phyloP scores from a whole-genome alignment of 2,888 invertebrate species.

The Syrphus vitripennis region DNA sequence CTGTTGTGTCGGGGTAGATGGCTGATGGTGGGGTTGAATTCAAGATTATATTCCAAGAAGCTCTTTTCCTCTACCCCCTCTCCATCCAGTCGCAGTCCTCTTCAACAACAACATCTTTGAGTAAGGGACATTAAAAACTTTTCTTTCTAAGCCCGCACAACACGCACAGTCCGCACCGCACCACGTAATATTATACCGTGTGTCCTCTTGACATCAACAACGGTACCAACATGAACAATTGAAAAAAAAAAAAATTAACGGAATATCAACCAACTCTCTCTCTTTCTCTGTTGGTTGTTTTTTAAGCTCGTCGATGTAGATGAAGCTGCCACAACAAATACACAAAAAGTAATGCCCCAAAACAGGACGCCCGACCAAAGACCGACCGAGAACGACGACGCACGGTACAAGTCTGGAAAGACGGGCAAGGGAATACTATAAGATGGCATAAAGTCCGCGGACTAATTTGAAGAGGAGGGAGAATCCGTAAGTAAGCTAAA shows the following conservation, averaged over 20 bases:
- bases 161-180: slow-evolving; percentile 42
- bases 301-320: slow-evolving; percentile 50
- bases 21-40: slow-evolving; percentile 13
- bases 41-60: slow-evolving; percentile 52
- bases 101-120: slow-evolving; percentile 20
- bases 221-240: slow-evolving; percentile 37
- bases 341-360: slow-evolving; percentile 42
- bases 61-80: not conserved
- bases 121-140: slow-evolving; percentile 62
- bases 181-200: not conserved
- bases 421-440: slow-evolving; percentile 14
- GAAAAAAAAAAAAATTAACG: slow-evolving; percentile 4
- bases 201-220: slow-evolving; percentile 16
- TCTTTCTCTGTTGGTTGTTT: not conserved
- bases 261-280: slow-evolving; percentile 50
- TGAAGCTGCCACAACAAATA: slow-evolving; percentile 61
- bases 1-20: not conserved
- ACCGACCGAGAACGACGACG: not conserved
- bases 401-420: not conserved
- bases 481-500: not conserved
- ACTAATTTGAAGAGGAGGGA: slow-evolving; percentile 62
- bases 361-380: slow-evolving; percentile 2
- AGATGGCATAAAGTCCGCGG: slow-evolving; percentile 65
- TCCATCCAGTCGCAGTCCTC: not conserved
- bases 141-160: slow-evolving; percentile 62